These are phyloP conservation scores for Drosophila recens DNA, from an alignment of 2,888 invertebrate genomes.

Conservation along the genomic window DNA sequence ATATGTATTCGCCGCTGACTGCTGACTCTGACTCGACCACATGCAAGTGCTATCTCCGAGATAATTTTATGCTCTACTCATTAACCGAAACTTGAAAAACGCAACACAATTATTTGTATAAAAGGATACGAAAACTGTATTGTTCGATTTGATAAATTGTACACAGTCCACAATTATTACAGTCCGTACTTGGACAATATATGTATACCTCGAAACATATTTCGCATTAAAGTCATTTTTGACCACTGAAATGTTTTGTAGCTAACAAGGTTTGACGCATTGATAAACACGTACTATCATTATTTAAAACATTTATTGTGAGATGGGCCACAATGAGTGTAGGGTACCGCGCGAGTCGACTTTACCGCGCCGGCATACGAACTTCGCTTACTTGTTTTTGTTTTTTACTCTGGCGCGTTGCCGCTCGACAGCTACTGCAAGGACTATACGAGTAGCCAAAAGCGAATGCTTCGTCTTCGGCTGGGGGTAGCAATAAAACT, in stretches of 20 bases:
- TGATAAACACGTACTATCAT: background rate
- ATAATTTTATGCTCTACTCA: slow-evolving; percentile 41
- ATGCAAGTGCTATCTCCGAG: slow-evolving; percentile 50
- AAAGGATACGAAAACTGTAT: slow-evolving; percentile 13
- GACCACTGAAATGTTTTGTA: background rate
- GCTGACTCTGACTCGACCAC: slow-evolving; percentile 52
- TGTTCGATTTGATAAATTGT: background rate
- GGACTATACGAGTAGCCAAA: slow-evolving; percentile 47
- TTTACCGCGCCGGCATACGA: slow-evolving; percentile 1
- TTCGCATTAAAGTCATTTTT: background rate
- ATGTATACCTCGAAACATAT: background rate
- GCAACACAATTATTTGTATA: background rate
- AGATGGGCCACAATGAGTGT: slow-evolving; percentile 10
- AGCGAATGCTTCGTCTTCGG: slow-evolving; percentile 40
- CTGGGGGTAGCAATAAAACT: slow-evolving; percentile 64
- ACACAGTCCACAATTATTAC: background rate
- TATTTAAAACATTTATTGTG: background rate
- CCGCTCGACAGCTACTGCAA: slow-evolving; percentile 37
- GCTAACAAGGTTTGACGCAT: background rate
- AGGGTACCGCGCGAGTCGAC: slow-evolving; percentile 47
- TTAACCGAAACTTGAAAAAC: slow-evolving; percentile 7
- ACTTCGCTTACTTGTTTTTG: slow-evolving; percentile 39
- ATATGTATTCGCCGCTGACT: slow-evolving; percentile 61
- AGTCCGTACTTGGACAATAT: background rate
- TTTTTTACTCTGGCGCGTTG: slow-evolving; percentile 32